Evolutionary conservation across 2,113 vertebrate species (phyloP), one percentile per base, ranked within the genome.

Genomic region (Eupsittula cactorum): DNA sequence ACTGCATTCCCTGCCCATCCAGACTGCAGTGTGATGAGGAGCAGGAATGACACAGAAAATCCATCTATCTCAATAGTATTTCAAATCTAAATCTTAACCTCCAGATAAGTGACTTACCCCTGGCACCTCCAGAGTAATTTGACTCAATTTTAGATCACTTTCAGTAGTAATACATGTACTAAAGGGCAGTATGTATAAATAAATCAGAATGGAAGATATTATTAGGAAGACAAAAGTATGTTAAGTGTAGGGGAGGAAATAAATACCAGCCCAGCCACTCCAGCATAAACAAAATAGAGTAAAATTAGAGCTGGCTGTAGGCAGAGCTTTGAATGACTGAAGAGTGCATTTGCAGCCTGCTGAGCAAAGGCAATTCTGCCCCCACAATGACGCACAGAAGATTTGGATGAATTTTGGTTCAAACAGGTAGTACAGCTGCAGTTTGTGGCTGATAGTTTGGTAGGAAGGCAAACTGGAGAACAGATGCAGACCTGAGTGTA

Each of bases 271-370:
- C 50, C n/a, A 89, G 71, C 75, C 81, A 92, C 81, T 84, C 64
- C 47, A 95, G 67, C 74, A 93, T 91, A 97, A 97, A 97, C 93
- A 79, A 91, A 87, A 80, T 21, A 60, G 49, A 80, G 73, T 92
- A 96, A 93, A 82, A 91, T 90, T 95, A 88, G 92, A 93, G 82
- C 83, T 89, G 82, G 68, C 93, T 91, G 81, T 88, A 65, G 86
- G 94, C 96, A 94, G 93, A 93, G 71, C 47, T 95, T 35, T 92
- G 95, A 93, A 82, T 93, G 86, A 88, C 78, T 93, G 93, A 81
- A 73, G 89, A 93, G 92, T 81, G 82, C 62, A 91, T 88, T 86
- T 92, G 93, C 82, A 91, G 69, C 87, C 91, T 75, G 81, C 93
- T 83, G 63, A 77, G 90, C 87, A 92, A 69, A 88, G 60, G 76